phyloP scores from a whole-genome alignment of 2,888 invertebrate species.

The Lysandra bellargus region DNA sequence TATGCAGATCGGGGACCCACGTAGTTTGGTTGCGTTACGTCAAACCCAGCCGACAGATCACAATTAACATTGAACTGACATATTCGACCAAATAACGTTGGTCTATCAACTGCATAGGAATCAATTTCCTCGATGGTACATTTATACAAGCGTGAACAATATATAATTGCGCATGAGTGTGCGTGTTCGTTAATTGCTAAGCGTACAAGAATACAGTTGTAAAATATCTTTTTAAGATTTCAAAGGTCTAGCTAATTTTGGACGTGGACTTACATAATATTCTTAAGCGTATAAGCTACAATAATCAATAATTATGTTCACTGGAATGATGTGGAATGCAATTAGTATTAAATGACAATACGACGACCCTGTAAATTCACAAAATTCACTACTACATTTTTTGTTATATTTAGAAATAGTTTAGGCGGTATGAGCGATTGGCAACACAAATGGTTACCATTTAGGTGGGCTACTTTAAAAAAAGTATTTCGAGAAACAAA shows the following conservation, averaged over 20 bases:
- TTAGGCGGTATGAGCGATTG: background rate
- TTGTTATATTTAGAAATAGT: background rate
- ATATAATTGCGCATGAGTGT: conserved; percentile 18
- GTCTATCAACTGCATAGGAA: no score
- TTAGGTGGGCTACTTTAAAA: background rate
- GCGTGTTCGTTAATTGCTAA: conserved; percentile 22
- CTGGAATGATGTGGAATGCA: conserved; percentile 18
- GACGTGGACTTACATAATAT: conserved; percentile 27
- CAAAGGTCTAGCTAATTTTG: conserved; percentile 20
- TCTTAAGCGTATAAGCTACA: conserved; percentile 15
- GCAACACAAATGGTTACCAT: background rate
- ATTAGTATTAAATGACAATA: background rate
- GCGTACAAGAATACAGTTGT: conserved; percentile 24
- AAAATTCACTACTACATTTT: background rate
- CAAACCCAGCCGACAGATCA: no score
- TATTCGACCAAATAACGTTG: no score
- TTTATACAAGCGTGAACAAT: background rate
- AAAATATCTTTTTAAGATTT: conserved; percentile 10
- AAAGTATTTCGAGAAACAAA: background rate
- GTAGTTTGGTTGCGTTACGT: no score
- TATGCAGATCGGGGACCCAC: no score
- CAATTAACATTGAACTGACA: no score
- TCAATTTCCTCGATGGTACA: background rate
- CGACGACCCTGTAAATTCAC: conserved; percentile 21
- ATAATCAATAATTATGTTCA: background rate